Conservation (phyloP, 2,888 invertebrate species). For the Oscheius onirici region DNA sequence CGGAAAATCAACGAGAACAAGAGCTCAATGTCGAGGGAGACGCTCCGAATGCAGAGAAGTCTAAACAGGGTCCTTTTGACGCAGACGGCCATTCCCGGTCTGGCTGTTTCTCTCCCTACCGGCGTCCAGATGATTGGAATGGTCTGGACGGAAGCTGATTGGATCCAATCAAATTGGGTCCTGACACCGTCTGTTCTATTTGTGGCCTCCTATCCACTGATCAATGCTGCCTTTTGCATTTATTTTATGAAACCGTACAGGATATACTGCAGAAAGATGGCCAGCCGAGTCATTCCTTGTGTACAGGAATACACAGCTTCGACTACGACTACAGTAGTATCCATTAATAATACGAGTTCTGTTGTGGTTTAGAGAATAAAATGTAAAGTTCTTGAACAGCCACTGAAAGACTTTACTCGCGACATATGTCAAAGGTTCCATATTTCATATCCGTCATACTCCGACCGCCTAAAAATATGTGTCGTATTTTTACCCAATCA, state of each 20-base stretch:
- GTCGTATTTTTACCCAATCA: too few species aligned
- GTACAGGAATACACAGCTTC: too few species aligned
- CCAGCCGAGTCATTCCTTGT: too few species aligned
- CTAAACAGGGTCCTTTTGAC: neutral
- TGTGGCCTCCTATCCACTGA: neutral
- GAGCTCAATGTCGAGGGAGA: neutral
- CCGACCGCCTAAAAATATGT: too few species aligned
- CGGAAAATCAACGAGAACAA: neutral
- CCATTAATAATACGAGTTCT: too few species aligned
- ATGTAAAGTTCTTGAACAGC: too few species aligned
- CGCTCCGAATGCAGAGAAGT: slow-evolving; percentile 7
- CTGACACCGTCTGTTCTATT: neutral
- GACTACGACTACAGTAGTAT: too few species aligned
- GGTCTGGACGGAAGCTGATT: neutral
- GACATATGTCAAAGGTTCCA: too few species aligned
- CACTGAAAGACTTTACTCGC: too few species aligned
- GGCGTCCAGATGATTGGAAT: neutral
- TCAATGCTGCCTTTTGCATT: slow-evolving; percentile 1
- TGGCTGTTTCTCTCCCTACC: neutral
- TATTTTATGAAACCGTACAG: neutral
- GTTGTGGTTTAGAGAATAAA: too few species aligned
- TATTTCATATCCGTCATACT: too few species aligned
- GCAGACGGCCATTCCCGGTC: neutral
- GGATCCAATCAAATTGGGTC: neutral
- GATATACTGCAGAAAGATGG: too few species aligned